A percentile compares a stretch with the other conserved stretches of the same genome.
Conservation (phyloP, 2,113 vertebrate genomes). For the Xiphophorus couchianus region DNA sequence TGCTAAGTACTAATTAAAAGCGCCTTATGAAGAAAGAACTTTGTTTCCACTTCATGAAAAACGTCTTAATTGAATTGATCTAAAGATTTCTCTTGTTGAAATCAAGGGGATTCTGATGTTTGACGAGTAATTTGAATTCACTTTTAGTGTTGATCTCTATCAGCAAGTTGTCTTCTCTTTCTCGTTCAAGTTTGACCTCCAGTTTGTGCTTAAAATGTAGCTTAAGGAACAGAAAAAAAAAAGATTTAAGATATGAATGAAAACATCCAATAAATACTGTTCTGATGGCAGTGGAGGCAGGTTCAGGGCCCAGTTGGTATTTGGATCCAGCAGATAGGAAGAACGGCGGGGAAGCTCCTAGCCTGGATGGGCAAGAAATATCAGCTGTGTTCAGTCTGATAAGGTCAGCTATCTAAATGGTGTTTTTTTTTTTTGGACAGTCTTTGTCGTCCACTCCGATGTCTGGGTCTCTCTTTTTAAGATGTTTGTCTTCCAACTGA, state of each 20-base stretch:
- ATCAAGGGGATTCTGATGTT: not conserved
- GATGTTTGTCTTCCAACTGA: slow-evolving; percentile 35
- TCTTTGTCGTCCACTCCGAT: slow-evolving; percentile 40
- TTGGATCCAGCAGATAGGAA: slow-evolving; percentile 54
- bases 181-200: slow-evolving; percentile 10
- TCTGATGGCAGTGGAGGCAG: slow-evolving; percentile 47
- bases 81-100: not conserved
- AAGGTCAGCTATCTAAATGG: slow-evolving; percentile 57
- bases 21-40: not conserved
- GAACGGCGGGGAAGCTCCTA: slow-evolving; percentile 43
- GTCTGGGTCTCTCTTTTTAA: slow-evolving; percentile 34
- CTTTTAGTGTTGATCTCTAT: not conserved
- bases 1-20: not conserved
- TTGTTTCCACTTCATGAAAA: not conserved
- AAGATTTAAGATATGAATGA: slow-evolving; percentile 3
- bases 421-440: slow-evolving; percentile 24
- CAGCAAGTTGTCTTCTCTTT: not conserved
- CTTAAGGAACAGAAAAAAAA: slow-evolving; percentile 34
- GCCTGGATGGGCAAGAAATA: slow-evolving; percentile 42
- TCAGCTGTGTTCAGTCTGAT: slow-evolving; percentile 59
- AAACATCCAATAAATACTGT: slow-evolving; percentile 61
- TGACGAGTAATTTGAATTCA: not conserved
- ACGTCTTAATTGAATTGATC: not conserved
- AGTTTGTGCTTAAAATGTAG: slow-evolving; percentile 31
- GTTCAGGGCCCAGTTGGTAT: slow-evolving; percentile 58